phyloP scores from a whole-genome alignment of 2,797 vertebrate genomes.

The Caiman crocodilus region DNA sequence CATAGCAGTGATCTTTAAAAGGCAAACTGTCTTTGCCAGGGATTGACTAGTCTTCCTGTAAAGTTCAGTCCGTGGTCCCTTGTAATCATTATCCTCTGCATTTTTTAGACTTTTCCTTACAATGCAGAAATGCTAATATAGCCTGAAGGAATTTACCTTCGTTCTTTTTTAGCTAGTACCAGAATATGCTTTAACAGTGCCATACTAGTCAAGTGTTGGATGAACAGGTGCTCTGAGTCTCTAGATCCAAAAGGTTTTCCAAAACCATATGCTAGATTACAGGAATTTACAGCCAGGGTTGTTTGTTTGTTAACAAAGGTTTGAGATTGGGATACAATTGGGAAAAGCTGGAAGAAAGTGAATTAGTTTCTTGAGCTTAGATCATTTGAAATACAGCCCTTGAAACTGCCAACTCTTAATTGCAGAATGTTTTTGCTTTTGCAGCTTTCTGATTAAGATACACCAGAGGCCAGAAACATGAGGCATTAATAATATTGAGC shows the following conservation, averaged over 20 bases:
- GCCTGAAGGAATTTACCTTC: neutral
- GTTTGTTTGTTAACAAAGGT: neutral
- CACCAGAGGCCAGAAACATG: neutral
- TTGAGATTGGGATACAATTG: neutral
- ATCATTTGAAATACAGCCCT: neutral
- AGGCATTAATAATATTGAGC: neutral
- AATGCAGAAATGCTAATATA: neutral
- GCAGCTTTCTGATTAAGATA: neutral
- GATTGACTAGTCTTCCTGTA: neutral
- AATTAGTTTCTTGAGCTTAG: neutral
- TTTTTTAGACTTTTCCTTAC: neutral
- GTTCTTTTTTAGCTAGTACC: neutral
- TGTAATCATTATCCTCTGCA: neutral
- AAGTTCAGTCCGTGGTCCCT: neutral
- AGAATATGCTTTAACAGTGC: neutral
- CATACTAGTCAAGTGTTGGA: neutral
- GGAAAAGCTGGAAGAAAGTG: neutral
- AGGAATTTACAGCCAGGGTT: neutral
- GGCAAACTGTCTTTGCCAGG: neutral
- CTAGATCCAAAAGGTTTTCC: neutral
- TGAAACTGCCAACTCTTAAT: slow-evolving; percentile 17
- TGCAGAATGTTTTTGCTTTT: neutral
- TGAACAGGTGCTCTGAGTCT: neutral
- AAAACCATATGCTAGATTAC: rapidly evolving
- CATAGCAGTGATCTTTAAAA: neutral